These are phyloP conservation scores for Chaetophractus vellerosus DNA, from an alignment of 2,797 vertebrate genomes.

Conservation along the genomic window DNA sequence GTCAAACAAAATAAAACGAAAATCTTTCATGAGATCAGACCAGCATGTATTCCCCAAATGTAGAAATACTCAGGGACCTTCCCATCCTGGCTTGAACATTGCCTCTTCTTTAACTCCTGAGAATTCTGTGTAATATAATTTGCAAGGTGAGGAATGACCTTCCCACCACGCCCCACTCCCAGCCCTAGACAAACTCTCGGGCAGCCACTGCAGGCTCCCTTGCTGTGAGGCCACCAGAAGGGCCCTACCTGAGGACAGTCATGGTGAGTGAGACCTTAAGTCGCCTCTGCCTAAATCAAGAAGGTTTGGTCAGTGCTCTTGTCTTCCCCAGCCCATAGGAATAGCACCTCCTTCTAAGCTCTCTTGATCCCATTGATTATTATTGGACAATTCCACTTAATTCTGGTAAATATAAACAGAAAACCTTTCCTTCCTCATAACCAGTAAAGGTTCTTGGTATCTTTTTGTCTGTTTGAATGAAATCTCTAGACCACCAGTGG, in stretches of 20 bases:
- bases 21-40: neutral
- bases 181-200: neutral
- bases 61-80: neutral
- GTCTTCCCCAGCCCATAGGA: neutral
- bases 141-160: neutral
- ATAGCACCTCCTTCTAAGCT: neutral
- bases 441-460: constrained; percentile 9
- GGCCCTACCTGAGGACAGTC: neutral
- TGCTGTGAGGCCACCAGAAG: neutral
- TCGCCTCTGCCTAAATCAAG: too few species aligned
- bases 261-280: neutral
- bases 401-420: neutral
- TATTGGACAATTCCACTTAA: neutral
- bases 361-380: neutral
- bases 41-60: neutral
- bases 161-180: neutral
- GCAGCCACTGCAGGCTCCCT: neutral
- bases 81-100: neutral
- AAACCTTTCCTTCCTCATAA: constrained; percentile 18
- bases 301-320: neutral
- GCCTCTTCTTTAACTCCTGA: neutral
- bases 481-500: neutral
- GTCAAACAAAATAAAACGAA: neutral
- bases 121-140: neutral
- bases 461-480: neutral